Base-by-base conservation (phyloP, 2,113 vertebrate species). In the Neoarius graeffei region DNA sequence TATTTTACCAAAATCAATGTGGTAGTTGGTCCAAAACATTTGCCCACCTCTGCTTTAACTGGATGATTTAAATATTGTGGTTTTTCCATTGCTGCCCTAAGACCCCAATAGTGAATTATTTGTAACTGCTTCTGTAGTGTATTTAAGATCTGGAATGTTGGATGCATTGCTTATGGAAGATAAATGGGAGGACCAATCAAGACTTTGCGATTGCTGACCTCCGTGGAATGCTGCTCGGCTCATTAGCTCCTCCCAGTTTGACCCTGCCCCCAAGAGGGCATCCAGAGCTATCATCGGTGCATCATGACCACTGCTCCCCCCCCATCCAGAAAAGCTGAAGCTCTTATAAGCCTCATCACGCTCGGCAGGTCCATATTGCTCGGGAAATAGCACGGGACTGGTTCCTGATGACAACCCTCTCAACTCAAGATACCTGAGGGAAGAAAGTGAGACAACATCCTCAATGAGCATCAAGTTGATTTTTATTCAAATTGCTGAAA, bases 221-320 rank as follows among this genome's bases (percentile, higher is more conserved):
- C 96, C 96, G 79, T 97, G 96, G 86, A 97, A 96, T 87, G 87
- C 94, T 0, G 35, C 95, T 85, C 89, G 77, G 92, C 91, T 93
- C 88, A 97, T 96, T 85, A 97, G 94, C 81, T 96, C 95, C 19
- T 92, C 94, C 96, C 97, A 97, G 93, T 94, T 81, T 0, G 86
- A 74, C 0, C 94, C 94, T 0, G 95, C 94, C 0, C 94, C 94
- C 89, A 97, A 93, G 88, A 97, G 88, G 0, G 96, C 94, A 30
- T 97, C 96, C 69, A 95, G 82, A 0, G 96, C 97, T 23, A 97
- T 96, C 96, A 97, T 97, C 6, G 96, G 96, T 0, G 97, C 96
- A 0, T 97, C 96, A 0, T 97, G 97, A 14, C 97, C 96, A 0
- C 96, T 96, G 4, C 96, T 93, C 1, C 97, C 97, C 0, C 94